Conservation (phyloP, 2,888 invertebrate genomes). For the Diaprepes abbreviatus region DNA sequence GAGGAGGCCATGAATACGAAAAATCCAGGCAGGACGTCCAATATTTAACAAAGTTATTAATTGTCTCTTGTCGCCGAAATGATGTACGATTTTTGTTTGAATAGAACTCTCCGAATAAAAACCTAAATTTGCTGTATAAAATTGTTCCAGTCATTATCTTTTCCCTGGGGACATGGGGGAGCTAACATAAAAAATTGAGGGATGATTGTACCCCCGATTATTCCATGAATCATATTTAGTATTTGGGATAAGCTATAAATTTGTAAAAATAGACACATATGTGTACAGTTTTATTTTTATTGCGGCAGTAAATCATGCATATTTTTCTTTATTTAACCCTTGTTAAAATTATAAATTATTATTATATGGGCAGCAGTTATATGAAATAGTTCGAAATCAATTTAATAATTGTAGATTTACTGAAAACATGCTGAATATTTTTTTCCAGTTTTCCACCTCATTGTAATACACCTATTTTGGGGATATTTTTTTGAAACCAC, state of each 20-base stretch:
- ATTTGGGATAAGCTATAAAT: neutral
- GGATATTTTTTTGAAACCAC: too few relatives aligned
- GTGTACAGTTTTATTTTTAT: neutral
- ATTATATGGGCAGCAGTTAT: too few relatives aligned
- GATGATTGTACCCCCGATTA: neutral
- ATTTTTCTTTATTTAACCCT: neutral
- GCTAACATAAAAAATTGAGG: constrained; percentile 19
- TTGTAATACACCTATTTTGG: too few relatives aligned
- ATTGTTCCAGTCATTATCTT: constrained; percentile 49
- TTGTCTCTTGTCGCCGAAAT: constrained; percentile 60
- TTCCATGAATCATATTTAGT: neutral
- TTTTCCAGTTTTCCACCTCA: too few relatives aligned
- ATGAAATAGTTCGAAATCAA: too few relatives aligned
- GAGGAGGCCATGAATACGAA: constrained; percentile 58
- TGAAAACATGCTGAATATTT: too few relatives aligned
- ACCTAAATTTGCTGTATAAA: constrained; percentile 54
- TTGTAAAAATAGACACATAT: neutral
- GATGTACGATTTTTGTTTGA: constrained; percentile 63
- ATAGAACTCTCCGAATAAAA: constrained; percentile 57
- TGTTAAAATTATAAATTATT: too few relatives aligned
- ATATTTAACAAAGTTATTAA: constrained; percentile 65
- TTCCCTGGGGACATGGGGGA: constrained; percentile 35
- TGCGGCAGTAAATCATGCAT: constrained; percentile 3
- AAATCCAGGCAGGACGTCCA: constrained; percentile 55
- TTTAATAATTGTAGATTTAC: too few relatives aligned